Base-by-base conservation (phyloP, 1,140 invertebrate species). In the Steinernema khuongi region DNA sequence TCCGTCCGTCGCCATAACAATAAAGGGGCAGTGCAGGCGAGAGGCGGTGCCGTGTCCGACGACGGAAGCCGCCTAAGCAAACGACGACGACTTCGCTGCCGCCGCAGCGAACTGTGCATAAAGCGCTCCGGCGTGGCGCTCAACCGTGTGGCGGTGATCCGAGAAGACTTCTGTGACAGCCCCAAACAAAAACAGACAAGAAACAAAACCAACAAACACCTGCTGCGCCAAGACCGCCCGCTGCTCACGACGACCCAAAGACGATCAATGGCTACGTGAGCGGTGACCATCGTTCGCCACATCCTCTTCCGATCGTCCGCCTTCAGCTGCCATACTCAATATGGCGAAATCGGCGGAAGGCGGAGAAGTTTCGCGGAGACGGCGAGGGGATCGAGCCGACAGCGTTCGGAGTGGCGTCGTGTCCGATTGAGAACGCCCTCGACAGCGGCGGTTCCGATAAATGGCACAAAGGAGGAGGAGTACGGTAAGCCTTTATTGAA, bases 151-250 rank as follows among this genome's bases (percentile, higher is more conserved):
- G 36, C 36, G 36, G 7, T 22, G 4, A 17, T 60, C 26, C 22
- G 26, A 60, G 50, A 60, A 7, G 19, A 60, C 50, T 60, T 60
- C 50, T 26, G 50, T 60, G 50, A 22, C 50, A 60, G 50, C 50
- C 50, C 50, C 50, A 60, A 60, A 60, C 50, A 60, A 60, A 60
- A 60, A 60, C 50, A 60, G 50, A 22, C 50, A 11, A 26, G 50
- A 60, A 60, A 60, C 50, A 60, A 60, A 60, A 60, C 50, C 50
- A 60, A 60, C 50, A 60, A 60, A 60, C 50, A 60, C 50, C 50
- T 60, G 50, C 50, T 60, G 50, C 50, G 50, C 50, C 50, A 60
- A 60, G 50, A 60, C 50, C 50, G 50, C 50, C 50, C 50, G 50
- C 50, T 26, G 50, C 50, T 60, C 50, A 60, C 50, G 50, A 60